Base-by-base conservation (phyloP, 2,888 invertebrate genomes). In the Sinodicranocentrus sp. region DNA sequence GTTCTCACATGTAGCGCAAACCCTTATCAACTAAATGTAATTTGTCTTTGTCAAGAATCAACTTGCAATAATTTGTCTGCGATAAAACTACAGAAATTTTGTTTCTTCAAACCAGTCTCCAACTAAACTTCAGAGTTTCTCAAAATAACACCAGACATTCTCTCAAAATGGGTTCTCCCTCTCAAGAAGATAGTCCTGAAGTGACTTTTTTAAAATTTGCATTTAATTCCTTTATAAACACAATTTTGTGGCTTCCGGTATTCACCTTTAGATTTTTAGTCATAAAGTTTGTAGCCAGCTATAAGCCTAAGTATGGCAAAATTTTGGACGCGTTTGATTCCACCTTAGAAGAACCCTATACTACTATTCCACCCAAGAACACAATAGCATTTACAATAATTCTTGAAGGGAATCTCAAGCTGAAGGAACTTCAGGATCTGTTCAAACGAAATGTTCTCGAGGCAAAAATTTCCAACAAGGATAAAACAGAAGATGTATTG, bases 161-260 rank as follows among this genome's bases (percentile, higher is more conserved):
- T 33, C 33, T n/a, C n/a, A n/a, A n/a, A n/a, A 33, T 33, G 33
- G 3, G 5, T 6, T 33, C 33, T 10, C 5, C 10, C 33, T 3
- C 33, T 10, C 33, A 33, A 33, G 33, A 33, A 33, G n/a, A n/a
- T n/a, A 33, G 33, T 10, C 33, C 5, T 10, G 5, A 33, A 33
- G 33, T 33, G 33, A 10, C 21, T 1, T 72, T 72, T 23, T 15
- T 72, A 5, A 17, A 57, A 21, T 71, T 59, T 1, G 71, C 65
- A n/a, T 6, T 71, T 17, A 61, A 54, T 13, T 79, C 72, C 2
- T 15, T 72, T 3, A 25, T 79, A 17, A 72, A 48, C 21, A 79
- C 79, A 8, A n/a, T 52, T 17, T 23, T 79, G 17, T 79, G 79
- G 79, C 61, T 79, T 26, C 79, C 71, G 1, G 79, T 79, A 0